Conservation (phyloP, 2,888 invertebrate species). For the Agrenia bidenticulata region DNA sequence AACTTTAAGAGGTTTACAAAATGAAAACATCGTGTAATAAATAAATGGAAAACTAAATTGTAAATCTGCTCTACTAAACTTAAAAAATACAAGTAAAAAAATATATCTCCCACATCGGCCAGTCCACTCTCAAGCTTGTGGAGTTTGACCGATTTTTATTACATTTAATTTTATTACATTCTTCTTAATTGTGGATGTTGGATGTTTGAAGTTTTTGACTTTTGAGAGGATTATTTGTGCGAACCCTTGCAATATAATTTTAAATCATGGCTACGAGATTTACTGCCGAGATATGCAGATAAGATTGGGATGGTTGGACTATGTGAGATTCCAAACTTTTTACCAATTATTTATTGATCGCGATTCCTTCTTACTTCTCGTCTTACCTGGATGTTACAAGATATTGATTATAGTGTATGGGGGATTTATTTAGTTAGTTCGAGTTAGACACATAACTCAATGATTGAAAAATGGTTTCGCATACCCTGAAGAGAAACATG, state of each 20-base stretch:
- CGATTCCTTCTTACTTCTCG: neutral
- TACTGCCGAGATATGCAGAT: conserved; percentile 14
- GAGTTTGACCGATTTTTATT: neutral
- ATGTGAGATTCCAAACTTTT: conserved; percentile 4
- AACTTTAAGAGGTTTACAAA: too few species aligned
- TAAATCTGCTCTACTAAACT: too few species aligned
- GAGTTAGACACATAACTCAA: conserved; percentile 28
- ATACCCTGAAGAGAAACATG: too few species aligned
- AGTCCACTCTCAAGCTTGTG: neutral
- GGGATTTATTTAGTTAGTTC: neutral
- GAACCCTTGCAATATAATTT: conserved; percentile 1
- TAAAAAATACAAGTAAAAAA: too few species aligned
- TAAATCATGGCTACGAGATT: neutral
- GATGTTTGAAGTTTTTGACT: neutral
- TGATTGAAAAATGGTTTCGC: conserved; percentile 22
- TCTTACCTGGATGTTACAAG: neutral
- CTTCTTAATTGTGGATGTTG: neutral
- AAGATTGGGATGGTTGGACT: neutral
- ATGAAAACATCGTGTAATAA: too few species aligned
- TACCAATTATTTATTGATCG: conserved; percentile 6
- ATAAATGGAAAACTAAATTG: too few species aligned
- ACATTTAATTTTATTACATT: neutral
- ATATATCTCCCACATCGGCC: neutral
- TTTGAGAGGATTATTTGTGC: too few species aligned
- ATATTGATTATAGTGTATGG: too few species aligned